A percentile compares a stretch with the other conserved stretches of the same genome.
Evolutionary conservation across 2,888 invertebrate species (phyloP).

Genomic region (Trichogramma dendrolimi): DNA sequence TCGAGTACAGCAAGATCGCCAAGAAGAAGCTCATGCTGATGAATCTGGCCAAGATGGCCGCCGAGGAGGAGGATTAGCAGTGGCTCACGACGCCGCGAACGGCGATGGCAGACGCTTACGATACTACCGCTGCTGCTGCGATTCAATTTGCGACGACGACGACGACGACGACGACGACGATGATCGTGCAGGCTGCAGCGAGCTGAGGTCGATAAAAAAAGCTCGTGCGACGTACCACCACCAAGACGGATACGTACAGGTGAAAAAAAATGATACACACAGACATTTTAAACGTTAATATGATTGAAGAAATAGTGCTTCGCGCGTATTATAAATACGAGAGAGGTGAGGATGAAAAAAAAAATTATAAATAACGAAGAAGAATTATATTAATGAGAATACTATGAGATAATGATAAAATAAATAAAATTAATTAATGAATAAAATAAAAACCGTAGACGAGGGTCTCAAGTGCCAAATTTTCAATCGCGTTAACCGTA

Average conservation of each 20-base stretch:
- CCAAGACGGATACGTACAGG: too few relatives aligned
- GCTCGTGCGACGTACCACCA: constrained; percentile 4
- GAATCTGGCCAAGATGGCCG: constrained; percentile 87
- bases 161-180: constrained; percentile 20
- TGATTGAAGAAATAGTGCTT: too few relatives aligned
- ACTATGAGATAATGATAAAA: too few relatives aligned
- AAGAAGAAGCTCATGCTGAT: constrained; percentile 84
- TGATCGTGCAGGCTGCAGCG: constrained; percentile 15
- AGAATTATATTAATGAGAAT: too few relatives aligned
- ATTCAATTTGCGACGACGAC: constrained; percentile 21
- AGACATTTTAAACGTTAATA: too few relatives aligned
- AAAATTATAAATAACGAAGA: too few relatives aligned
- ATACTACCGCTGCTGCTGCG: too few relatives aligned
- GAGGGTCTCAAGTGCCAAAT: constrained; percentile 44
- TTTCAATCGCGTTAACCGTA: constrained; percentile 39
- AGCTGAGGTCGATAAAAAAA: constrained; percentile 17
- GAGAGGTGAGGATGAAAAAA: too few relatives aligned
- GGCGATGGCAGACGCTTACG: neutral
- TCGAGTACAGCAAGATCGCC: constrained; percentile 85
- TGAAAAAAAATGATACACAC: too few relatives aligned
- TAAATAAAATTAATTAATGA: too few relatives aligned
- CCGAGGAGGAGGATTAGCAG: constrained; percentile 61
- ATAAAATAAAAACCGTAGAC: constrained; percentile 32
- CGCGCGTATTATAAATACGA: too few relatives aligned
- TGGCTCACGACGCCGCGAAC: constrained; percentile 1